Evolutionary conservation across 2,888 invertebrate genomes (phyloP), one percentile per base, ranked within the genome.

Genomic region (Colostygia pectinataria): DNA sequence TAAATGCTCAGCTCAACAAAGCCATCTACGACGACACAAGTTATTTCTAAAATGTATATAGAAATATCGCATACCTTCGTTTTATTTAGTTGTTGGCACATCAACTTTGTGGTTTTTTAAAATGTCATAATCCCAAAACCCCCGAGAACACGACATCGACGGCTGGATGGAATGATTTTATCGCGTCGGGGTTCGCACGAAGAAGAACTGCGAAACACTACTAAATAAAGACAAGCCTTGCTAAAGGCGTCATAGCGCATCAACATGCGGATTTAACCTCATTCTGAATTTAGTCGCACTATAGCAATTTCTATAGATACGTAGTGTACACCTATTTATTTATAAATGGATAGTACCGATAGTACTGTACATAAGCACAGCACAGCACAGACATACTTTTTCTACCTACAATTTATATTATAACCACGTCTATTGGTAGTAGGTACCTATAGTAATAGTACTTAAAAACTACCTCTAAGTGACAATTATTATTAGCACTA

Each of bases 141-240:
- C 87, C 87, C 83, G 81, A 88, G 86, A 88, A 88, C 83, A 82
- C 87, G 82, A 86, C 89, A 87, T 86, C 89, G 87, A 90, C 88
- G 89, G 87, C 89, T 89, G 89, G 89, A 89, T 90, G 89, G 89
- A 90, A 90, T 89, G 87, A 88, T 87, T 89, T 90, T 83, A 87
- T 87, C 89, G n/a, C n/a, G 88, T 85, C 87, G 88, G 79, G 80
- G 80, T 80, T 80, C 81, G 74, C 89, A 89, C 84, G 84, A 80
- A 83, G 82, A 80, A 77, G 77, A 27, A 37, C 51, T 77, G 68
- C 69, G 61, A 74, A 76, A 81, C 65, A 58, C 66, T 63, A 66
- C 76, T 67, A 72, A 79, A 72, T 74, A 57, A 68, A 74, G 73
- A 74, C 70, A 81, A 60, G 67, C 70, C 58, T 66, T 59, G 27